Base-by-base conservation (phyloP, 1,140 invertebrate genomes). In the Spodoptera frugiperda region DNA sequence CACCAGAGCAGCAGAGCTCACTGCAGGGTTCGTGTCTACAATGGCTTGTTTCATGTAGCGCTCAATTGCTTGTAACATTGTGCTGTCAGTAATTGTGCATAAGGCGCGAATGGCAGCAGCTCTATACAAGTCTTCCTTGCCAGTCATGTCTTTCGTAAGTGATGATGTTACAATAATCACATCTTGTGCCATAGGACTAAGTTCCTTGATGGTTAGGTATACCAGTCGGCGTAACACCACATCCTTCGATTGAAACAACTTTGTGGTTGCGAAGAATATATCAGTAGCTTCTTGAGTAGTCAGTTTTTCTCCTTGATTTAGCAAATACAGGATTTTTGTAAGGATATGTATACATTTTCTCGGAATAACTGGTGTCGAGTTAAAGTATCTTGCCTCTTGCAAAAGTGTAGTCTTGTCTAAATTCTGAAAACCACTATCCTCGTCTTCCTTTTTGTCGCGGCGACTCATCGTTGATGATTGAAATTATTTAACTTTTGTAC, bases 11-110 rank as follows among this genome's bases (percentile, higher is more conserved):
- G 99, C 99, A 90, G 98, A 99, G 54, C 98, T 98, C 0, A 99
- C 98, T n/a, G 97, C 97, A 25, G 98, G 96, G 71, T 97, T 97
- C 81, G 98, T 97, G 94, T 99, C 99, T 1, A 99, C 99, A 82
- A 99, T 99, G 2, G 99, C 99, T 94, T 99, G 98, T 91, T 99
- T 99, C 98, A 99, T 99, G 91, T 99, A 99, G 46, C 99, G 95
- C 91, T 99, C 99, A 84, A 99, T 99, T 15, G 98, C 97, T 94
- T 99, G 98, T 21, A 99, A 91, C 98, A 99, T 99, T 21, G 96
- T 97, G 88, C 96, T 96, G 95, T 99, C 99, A 3, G 98, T 99
- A 71, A 99, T 99, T 76, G 97, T 98, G 90, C 98, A 99, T 0
- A 99, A 94, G 0, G 99, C 98, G 84, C 99, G 95, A 77, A 99